Evolutionary conservation across 2,797 vertebrate genomes (phyloP).

Genomic region (Staurois parvus): DNA sequence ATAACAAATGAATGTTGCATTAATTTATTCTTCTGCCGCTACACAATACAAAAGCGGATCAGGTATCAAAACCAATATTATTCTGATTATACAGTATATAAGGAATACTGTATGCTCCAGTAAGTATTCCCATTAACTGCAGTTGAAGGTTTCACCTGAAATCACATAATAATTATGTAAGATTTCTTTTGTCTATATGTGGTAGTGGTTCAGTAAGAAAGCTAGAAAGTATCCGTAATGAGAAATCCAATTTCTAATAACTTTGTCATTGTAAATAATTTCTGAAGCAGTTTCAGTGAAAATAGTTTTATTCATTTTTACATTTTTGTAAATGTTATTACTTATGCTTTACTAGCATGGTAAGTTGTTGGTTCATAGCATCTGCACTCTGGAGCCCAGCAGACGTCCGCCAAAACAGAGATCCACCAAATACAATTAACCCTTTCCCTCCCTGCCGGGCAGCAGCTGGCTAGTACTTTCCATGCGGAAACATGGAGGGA

Average conservation of each 20-base stretch:
- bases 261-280: not conserved
- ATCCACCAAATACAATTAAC: too few species aligned
- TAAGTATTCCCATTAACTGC: conserved; percentile 33
- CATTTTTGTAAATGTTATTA: too few species aligned
- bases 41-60: conserved; percentile 19
- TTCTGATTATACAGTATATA: conserved; percentile 11
- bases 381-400: too few species aligned
- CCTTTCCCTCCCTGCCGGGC: too few species aligned
- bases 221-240: not conserved
- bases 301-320: not conserved
- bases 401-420: too few species aligned
- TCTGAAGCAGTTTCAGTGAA: conserved; percentile 13
- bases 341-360: too few species aligned
- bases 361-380: too few species aligned
- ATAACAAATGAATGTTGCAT: conserved; percentile 42
- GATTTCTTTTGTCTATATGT: conserved; percentile 29
- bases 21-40: conserved; percentile 42
- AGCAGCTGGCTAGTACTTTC: too few species aligned
- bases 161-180: conserved; percentile 37
- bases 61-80: conserved; percentile 48
- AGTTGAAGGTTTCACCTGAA: conserved; percentile 45
- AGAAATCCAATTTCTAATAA: conserved; percentile 18
- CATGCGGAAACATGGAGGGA: too few species aligned
- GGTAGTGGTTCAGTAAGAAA: conserved; percentile 10
- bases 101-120: conserved; percentile 9